Percentiles rank a stretch among this genome's conserved stretches.
Conservation (phyloP, 2,113 vertebrate genomes). For the Hiodon alosoides region DNA sequence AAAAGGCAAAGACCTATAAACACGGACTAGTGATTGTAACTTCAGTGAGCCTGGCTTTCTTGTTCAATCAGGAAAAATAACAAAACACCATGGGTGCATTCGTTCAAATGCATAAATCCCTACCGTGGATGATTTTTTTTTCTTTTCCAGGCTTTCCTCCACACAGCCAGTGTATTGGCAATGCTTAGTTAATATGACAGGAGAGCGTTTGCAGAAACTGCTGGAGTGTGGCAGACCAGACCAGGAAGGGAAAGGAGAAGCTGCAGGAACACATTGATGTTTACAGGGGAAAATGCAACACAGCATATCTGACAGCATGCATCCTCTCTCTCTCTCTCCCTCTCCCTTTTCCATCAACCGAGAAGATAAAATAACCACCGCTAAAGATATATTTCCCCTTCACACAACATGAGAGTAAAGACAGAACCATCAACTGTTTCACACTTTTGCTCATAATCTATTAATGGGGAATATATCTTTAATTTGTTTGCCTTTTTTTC, state of each 20-base stretch:
- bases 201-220: conserved; percentile 58
- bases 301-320: conserved; percentile 50
- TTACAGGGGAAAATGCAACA: conserved; percentile 48
- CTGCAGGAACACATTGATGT: conserved; percentile 47
- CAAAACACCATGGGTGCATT: neutral
- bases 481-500: conserved; percentile 8
- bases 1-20: conserved; percentile 2
- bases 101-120: conserved; percentile 7
- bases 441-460: neutral
- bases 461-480: conserved; percentile 8
- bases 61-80: neutral
- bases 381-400: neutral
- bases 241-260: conserved; percentile 42
- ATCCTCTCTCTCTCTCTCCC: conserved; percentile 28
- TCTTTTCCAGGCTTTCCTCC: neutral
- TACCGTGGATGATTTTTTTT: conserved; percentile 1
- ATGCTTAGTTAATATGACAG: conserved; percentile 58
- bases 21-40: neutral
- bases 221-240: conserved; percentile 56
- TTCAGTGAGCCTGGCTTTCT: neutral
- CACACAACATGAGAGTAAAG: neutral
- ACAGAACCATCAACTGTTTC: neutral
- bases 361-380: conserved; percentile 8
- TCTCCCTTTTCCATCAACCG: conserved; percentile 17
- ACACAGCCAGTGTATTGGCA: conserved; percentile 32